These are phyloP conservation scores for Sebastes alutus DNA, from an alignment of 2,797 vertebrate genomes.

Conservation along the genomic window DNA sequence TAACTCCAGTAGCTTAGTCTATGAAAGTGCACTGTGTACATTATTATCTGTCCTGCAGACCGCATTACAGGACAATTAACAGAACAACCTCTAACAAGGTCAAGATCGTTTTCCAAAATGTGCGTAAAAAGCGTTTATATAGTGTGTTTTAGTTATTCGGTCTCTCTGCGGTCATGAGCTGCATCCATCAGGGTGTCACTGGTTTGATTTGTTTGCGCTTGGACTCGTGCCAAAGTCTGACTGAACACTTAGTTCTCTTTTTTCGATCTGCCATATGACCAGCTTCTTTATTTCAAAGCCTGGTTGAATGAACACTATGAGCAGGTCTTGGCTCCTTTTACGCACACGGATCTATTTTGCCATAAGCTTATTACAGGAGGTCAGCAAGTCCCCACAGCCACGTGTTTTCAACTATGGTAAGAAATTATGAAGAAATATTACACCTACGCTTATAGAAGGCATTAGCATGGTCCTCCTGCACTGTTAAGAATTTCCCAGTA, in stretches of 20 bases:
- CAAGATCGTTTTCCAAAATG: background rate
- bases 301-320: background rate
- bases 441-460: background rate
- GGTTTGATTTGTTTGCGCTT: background rate
- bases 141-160: background rate
- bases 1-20: too few relatives aligned
- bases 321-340: conserved; percentile 12
- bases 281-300: conserved; percentile 20
- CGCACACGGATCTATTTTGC: conserved; percentile 42
- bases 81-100: background rate
- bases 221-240: background rate
- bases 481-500: too few relatives aligned
- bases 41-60: too few relatives aligned
- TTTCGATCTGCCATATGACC: conserved; percentile 12
- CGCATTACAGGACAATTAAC: background rate
- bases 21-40: too few relatives aligned
- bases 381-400: conserved; percentile 46
- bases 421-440: conserved; percentile 29
- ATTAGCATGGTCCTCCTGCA: background rate
- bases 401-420: conserved; percentile 51
- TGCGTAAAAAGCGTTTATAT: background rate
- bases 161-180: background rate
- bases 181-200: background rate
- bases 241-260: background rate
- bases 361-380: conserved; percentile 64